Percentiles rank a stretch among this genome's conserved stretches.
Conservation (phyloP, 2,797 vertebrate genomes). For the Euphonia xanthogaster region DNA sequence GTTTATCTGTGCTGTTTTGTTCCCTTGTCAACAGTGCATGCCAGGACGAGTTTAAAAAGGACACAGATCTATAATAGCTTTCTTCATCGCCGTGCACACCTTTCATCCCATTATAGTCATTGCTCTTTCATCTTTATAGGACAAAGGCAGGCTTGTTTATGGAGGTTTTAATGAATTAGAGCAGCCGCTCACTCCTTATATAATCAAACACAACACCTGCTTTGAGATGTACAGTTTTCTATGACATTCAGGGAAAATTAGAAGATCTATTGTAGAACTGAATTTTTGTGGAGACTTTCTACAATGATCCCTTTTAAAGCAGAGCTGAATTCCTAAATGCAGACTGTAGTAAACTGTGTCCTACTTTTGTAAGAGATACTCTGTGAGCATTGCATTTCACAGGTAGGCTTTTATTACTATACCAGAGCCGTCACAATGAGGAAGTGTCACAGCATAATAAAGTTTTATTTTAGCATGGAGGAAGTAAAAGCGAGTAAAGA, state of each 20-base stretch:
- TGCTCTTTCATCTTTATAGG: slow-evolving; percentile 76
- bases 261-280: slow-evolving; percentile 50
- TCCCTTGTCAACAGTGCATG: slow-evolving; percentile 67
- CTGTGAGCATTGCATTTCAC: slow-evolving; percentile 34
- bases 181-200: slow-evolving; percentile 44
- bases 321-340: slow-evolving; percentile 40
- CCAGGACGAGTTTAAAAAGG: slow-evolving; percentile 70
- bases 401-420: slow-evolving; percentile 68
- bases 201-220: slow-evolving; percentile 60
- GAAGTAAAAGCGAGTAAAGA: neutral
- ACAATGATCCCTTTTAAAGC: slow-evolving; percentile 51
- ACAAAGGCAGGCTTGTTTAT: slow-evolving; percentile 79
- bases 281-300: slow-evolving; percentile 34
- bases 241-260: slow-evolving; percentile 62
- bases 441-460: slow-evolving; percentile 26
- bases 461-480: neutral
- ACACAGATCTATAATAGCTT: slow-evolving; percentile 70
- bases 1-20: slow-evolving; percentile 54
- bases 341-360: slow-evolving; percentile 48
- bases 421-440: neutral
- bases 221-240: slow-evolving; percentile 65
- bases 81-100: slow-evolving; percentile 73
- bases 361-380: slow-evolving; percentile 56
- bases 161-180: slow-evolving; percentile 64
- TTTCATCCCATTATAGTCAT: slow-evolving; percentile 75